Conservation (phyloP, 2,113 vertebrate species). For the Paramisgurnus dabryanus region DNA sequence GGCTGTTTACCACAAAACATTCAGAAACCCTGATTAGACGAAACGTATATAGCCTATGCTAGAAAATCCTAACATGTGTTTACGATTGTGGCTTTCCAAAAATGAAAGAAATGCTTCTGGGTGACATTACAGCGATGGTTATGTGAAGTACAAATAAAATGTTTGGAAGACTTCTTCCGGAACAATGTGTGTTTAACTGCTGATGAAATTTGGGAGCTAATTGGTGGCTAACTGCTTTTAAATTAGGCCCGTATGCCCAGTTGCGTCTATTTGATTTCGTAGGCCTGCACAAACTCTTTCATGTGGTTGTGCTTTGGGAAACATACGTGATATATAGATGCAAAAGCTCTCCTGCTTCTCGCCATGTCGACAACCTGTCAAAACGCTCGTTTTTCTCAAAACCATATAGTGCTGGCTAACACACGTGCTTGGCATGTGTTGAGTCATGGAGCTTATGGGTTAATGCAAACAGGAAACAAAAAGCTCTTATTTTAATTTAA, state of each 20-base stretch:
- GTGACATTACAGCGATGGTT: slow-evolving; percentile 3
- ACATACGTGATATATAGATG: not conserved
- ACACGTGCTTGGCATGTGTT: not conserved
- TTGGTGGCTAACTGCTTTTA: slow-evolving; percentile 35
- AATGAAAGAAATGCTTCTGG: not conserved
- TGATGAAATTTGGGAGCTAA: slow-evolving; percentile 37
- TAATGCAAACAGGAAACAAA: too few species aligned
- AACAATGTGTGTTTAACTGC: slow-evolving; percentile 39
- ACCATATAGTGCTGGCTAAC: not conserved
- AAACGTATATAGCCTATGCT: not conserved
- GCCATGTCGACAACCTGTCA: not conserved
- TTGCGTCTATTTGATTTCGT: slow-evolving; percentile 19
- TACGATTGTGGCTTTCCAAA: not conserved
- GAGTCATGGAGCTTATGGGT: not conserved
- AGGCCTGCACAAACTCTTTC: slow-evolving; percentile 3
- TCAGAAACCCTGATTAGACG: not conserved
- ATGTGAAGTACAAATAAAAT: not conserved
- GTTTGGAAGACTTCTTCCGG: not conserved
- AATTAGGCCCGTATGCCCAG: slow-evolving; percentile 18
- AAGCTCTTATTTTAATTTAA: too few species aligned
- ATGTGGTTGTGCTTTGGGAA: slow-evolving; percentile 23
- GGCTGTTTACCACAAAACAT: slow-evolving; percentile 25
- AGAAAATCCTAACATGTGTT: not conserved
- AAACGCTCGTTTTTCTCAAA: not conserved
- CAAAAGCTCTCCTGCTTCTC: slow-evolving; percentile 1